A percentile compares a stretch with the other conserved stretches of the same genome.
phyloP scores from a whole-genome alignment of 2,797 vertebrate species.

The Psittacula derbiana region DNA sequence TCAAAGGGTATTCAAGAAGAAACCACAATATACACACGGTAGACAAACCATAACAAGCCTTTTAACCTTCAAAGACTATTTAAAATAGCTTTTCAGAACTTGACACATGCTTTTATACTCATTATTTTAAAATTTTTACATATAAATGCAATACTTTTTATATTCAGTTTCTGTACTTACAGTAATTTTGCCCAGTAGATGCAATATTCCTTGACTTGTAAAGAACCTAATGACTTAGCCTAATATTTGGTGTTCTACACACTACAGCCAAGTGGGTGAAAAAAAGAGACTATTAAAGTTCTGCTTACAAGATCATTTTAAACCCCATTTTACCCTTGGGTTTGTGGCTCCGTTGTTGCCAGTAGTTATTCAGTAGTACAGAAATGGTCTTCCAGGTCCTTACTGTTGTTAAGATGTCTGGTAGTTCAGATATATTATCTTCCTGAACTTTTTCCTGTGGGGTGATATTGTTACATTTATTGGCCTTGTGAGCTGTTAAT shows the following conservation, averaged over 20 bases:
- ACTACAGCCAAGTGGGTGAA: slow-evolving; percentile 51
- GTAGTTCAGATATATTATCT: slow-evolving; percentile 36
- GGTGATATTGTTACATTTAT: slow-evolving; percentile 13
- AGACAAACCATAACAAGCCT: slow-evolving; percentile 34
- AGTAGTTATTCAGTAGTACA: slow-evolving; percentile 30
- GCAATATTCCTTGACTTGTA: slow-evolving; percentile 32
- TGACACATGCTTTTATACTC: slow-evolving; percentile 47
- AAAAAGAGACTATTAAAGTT: not conserved
- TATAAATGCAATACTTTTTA: slow-evolving; percentile 64
- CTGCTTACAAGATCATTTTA: slow-evolving; percentile 21
- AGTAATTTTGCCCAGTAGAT: slow-evolving; percentile 56
- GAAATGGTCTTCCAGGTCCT: slow-evolving; percentile 48
- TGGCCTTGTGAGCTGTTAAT: slow-evolving; percentile 45
- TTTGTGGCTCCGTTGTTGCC: slow-evolving; percentile 25
- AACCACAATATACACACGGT: not conserved
- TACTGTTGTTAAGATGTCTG: slow-evolving; percentile 12
- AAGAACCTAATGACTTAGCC: slow-evolving; percentile 20
- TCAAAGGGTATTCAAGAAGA: slow-evolving; percentile 23
- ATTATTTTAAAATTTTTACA: slow-evolving; percentile 68
- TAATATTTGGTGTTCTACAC: slow-evolving; percentile 49
- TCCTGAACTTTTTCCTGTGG: slow-evolving; percentile 19
- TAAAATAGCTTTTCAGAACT: slow-evolving; percentile 45
- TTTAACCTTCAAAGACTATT: slow-evolving; percentile 43
- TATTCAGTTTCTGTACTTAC: slow-evolving; percentile 61
- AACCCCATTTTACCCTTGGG: not conserved